A percentile compares a stretch with the other conserved stretches of the same genome.
phyloP scores from a whole-genome alignment of 2,797 vertebrate species.

The Etheostoma nigrum region DNA sequence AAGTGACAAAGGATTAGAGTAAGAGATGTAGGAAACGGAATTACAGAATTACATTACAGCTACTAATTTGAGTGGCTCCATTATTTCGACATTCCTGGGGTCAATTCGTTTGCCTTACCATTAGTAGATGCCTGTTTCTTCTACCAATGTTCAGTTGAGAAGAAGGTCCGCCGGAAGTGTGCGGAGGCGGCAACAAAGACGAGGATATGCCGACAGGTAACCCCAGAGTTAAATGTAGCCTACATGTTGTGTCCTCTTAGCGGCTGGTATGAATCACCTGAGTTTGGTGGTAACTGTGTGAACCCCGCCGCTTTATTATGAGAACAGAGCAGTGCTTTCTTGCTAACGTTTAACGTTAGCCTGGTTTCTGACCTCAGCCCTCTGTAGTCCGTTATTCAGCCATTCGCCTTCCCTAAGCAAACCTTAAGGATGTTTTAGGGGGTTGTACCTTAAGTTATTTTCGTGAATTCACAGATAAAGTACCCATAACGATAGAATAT shows the following conservation, averaged over 20 bases:
- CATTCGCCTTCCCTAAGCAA: neutral
- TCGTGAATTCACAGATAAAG: neutral
- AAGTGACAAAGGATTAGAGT: neutral
- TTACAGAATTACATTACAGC: neutral
- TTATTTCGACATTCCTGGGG: neutral
- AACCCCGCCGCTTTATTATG: neutral
- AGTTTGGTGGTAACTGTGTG: neutral
- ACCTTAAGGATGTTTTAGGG: neutral
- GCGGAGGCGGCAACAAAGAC: neutral
- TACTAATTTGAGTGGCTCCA: neutral
- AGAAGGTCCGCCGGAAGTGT: neutral
- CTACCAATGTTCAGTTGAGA: neutral
- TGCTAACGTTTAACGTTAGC: neutral
- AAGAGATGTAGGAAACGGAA: neutral
- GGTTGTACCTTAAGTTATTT: neutral
- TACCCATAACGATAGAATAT: neutral
- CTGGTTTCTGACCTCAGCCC: neutral
- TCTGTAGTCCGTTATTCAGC: neutral
- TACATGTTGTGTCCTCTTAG: neutral
- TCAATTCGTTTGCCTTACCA: neutral
- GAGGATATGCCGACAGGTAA: neutral
- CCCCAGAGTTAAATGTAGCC: neutral
- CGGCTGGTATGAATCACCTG: neutral
- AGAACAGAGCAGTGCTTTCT: neutral
- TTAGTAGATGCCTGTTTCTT: too few species aligned